Evolutionary conservation across 2,888 invertebrate genomes (phyloP).

Genomic region (Silvanus unidentatus): DNA sequence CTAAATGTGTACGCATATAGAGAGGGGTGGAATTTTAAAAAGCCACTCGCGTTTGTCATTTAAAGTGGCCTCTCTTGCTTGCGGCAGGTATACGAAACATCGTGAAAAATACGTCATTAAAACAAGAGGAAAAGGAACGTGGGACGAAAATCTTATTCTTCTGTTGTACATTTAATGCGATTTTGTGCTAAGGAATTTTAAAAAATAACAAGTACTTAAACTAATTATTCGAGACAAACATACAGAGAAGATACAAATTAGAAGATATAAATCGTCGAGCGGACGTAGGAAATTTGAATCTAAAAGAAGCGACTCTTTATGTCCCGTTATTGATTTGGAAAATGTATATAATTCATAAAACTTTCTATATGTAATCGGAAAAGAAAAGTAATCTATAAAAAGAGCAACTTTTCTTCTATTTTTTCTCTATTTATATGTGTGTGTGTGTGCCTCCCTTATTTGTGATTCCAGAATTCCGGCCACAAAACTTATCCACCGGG

Average conservation of each 20-base stretch:
- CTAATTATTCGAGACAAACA: neutral
- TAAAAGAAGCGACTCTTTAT: too few relatives aligned
- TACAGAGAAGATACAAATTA: too few relatives aligned
- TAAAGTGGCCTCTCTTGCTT: conserved; percentile 29
- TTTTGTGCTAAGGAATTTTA: neutral
- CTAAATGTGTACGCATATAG: conserved; percentile 33
- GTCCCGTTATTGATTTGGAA: too few relatives aligned
- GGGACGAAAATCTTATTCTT: conserved; percentile 4
- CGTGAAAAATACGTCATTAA: conserved; percentile 15
- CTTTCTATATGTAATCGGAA: conserved; percentile 31
- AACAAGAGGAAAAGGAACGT: neutral
- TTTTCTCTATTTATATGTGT: conserved; percentile 19
- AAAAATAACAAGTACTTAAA: neutral
- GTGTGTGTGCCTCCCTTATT: conserved; percentile 19
- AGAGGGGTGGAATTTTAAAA: conserved; percentile 40
- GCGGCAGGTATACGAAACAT: conserved; percentile 19
- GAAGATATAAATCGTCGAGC: too few relatives aligned
- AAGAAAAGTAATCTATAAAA: conserved; percentile 34
- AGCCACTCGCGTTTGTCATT: conserved; percentile 42
- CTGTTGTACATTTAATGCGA: conserved; percentile 2
- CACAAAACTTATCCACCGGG: conserved; percentile 36
- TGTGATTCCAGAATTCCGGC: conserved; percentile 32
- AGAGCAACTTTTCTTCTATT: conserved; percentile 15
- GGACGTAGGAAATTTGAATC: neutral
- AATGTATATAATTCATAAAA: conserved; percentile 1